Conservation (phyloP, 2,797 vertebrate genomes). For the Eulemur rubriventer region DNA sequence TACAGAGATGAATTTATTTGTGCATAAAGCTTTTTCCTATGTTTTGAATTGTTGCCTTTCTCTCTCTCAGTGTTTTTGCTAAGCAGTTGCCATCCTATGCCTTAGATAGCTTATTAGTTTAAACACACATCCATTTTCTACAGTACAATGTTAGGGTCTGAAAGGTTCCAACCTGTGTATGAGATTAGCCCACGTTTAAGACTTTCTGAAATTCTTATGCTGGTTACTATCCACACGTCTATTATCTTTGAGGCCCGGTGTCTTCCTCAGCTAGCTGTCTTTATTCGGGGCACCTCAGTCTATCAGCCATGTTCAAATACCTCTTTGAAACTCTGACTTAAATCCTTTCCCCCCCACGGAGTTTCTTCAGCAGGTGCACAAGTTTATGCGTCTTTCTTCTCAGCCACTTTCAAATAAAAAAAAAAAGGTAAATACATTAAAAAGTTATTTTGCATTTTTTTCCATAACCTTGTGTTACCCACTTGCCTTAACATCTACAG, state of each 20-base stretch:
- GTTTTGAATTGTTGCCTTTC: background rate
- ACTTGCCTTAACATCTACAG: background rate
- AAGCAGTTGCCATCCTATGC: background rate
- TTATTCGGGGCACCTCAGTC: background rate
- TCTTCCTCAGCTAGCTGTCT: background rate
- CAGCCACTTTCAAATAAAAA: background rate
- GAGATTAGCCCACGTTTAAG: background rate
- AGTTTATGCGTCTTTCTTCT: background rate
- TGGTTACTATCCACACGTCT: background rate
- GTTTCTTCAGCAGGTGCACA: background rate
- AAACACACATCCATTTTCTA: background rate
- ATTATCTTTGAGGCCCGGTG: background rate
- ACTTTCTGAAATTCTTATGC: background rate
- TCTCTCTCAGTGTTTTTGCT: background rate
- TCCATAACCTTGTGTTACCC: background rate
- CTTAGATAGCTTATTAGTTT: conserved; percentile 2
- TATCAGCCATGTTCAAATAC: background rate
- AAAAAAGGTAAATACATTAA: background rate
- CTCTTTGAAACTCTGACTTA: background rate
- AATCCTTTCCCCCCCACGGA: background rate
- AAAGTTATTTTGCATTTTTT: background rate
- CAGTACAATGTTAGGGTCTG: background rate
- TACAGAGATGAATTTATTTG: background rate
- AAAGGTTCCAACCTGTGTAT: background rate
- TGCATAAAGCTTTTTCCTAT: background rate